phyloP scores from a whole-genome alignment of 1,140 invertebrate species.

The Diabrotica undecimpunctata region DNA sequence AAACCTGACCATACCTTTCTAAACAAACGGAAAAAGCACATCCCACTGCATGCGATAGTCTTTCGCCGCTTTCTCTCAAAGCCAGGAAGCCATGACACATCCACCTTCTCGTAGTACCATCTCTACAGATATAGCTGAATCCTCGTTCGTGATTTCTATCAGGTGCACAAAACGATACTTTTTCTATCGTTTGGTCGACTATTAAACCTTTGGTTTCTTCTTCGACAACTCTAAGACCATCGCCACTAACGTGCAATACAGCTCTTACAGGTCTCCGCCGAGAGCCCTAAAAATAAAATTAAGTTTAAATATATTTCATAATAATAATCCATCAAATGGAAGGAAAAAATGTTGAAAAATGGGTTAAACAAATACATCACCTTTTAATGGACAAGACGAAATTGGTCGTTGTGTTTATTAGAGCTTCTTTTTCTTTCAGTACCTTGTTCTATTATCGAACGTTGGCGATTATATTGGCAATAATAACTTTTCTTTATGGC shows the following conservation, averaged over 20 bases:
- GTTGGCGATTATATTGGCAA: too few species aligned
- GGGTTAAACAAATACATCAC: too few species aligned
- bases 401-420: too few species aligned
- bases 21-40: slow-evolving; percentile 98
- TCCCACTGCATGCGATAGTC: slow-evolving; percentile 96
- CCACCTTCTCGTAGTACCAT: slow-evolving; percentile 68
- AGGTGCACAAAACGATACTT: slow-evolving; percentile 99
- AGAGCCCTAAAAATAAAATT: slow-evolving; percentile 66
- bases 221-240: slow-evolving; percentile 95
- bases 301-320: too few species aligned
- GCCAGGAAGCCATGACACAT: slow-evolving; percentile 99
- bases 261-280: slow-evolving; percentile 82
- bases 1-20: slow-evolving; percentile 58
- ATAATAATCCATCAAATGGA: too few species aligned
- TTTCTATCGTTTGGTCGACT: slow-evolving; percentile 99
- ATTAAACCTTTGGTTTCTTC: slow-evolving; percentile 98
- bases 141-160: slow-evolving; percentile 97
- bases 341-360: too few species aligned
- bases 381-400: too few species aligned
- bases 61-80: slow-evolving; percentile 92
- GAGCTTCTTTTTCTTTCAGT: too few species aligned
- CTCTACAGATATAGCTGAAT: slow-evolving; percentile 58
- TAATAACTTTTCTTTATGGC: too few species aligned
- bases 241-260: slow-evolving; percentile 93
- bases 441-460: too few species aligned